Percentiles rank a stretch among this genome's conserved stretches.
Conservation (phyloP, 35 echinoderm and acorn worm species). For the Apostichopus parvimensis region DNA sequence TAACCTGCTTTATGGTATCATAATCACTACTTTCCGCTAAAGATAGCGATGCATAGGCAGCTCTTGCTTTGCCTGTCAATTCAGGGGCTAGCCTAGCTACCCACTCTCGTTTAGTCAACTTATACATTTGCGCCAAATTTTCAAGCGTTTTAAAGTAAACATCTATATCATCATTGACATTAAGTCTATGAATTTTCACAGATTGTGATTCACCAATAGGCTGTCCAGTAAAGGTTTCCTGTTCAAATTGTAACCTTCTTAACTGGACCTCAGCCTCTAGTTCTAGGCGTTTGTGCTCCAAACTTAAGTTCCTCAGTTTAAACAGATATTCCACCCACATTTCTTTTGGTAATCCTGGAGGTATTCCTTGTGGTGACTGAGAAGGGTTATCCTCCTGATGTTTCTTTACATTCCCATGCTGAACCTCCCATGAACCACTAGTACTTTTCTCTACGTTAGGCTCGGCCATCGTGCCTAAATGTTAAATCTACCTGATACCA, state of each 20-base stretch:
- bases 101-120: neutral
- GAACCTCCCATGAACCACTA: neutral
- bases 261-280: neutral
- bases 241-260: neutral
- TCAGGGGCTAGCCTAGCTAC: slow-evolving; percentile 38
- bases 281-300: neutral
- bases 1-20: slow-evolving; percentile 1
- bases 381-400: neutral
- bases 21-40: slow-evolving; percentile 7
- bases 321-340: slow-evolving; percentile 4
- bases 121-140: neutral
- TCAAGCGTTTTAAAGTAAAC: slow-evolving; percentile 45
- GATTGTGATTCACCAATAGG: no score
- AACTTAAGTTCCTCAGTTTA: neutral
- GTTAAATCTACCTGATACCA: no score
- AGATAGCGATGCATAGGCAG: slow-evolving; percentile 10
- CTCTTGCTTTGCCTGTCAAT: slow-evolving; percentile 24
- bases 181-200: neutral
- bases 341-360: slow-evolving; percentile 29
- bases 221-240: no score
- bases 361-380: neutral
- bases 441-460: neutral
- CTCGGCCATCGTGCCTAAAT: no score
- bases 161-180: slow-evolving; percentile 20
- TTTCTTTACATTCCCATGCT: neutral